These are phyloP conservation scores for Nestor notabilis DNA, from an alignment of 2,113 vertebrate species.

Conservation along the genomic window DNA sequence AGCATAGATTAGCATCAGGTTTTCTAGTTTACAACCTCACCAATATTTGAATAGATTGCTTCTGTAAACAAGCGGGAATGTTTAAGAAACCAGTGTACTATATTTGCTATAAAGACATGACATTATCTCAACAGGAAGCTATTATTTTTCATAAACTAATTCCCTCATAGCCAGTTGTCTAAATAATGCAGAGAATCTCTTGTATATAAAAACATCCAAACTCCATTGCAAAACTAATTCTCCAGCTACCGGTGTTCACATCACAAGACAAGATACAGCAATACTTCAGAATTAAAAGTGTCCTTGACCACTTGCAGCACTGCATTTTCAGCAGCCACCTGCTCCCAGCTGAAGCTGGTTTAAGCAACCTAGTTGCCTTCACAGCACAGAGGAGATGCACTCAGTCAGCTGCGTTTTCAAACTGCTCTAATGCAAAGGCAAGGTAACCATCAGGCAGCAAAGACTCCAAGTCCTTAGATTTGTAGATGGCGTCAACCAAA, in stretches of 20 bases:
- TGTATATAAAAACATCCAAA: not conserved
- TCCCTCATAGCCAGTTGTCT: not conserved
- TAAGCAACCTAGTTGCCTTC: not conserved
- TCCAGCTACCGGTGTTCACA: accelerated
- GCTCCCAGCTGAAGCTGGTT: not conserved
- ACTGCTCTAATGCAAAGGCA: not conserved
- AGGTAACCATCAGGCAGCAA: not conserved
- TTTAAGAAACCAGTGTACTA: not conserved
- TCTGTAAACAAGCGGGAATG: not conserved
- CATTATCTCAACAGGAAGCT: slow-evolving; percentile 10
- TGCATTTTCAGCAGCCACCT: not conserved
- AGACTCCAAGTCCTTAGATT: not conserved
- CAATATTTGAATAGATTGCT: not conserved
- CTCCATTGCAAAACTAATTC: accelerated
- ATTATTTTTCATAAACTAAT: not conserved
- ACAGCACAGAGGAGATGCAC: no score
- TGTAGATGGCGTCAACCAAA: not conserved
- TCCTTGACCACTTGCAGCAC: accelerated
- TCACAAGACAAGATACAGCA: accelerated
- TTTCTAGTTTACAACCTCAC: not conserved
- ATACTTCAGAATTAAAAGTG: not conserved
- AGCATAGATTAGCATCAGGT: not conserved
- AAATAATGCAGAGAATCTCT: not conserved
- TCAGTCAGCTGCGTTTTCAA: accelerated
- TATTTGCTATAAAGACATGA: not conserved